phyloP scores from a whole-genome alignment of 2,797 vertebrate species.

The Bovichtus diacanthus region DNA sequence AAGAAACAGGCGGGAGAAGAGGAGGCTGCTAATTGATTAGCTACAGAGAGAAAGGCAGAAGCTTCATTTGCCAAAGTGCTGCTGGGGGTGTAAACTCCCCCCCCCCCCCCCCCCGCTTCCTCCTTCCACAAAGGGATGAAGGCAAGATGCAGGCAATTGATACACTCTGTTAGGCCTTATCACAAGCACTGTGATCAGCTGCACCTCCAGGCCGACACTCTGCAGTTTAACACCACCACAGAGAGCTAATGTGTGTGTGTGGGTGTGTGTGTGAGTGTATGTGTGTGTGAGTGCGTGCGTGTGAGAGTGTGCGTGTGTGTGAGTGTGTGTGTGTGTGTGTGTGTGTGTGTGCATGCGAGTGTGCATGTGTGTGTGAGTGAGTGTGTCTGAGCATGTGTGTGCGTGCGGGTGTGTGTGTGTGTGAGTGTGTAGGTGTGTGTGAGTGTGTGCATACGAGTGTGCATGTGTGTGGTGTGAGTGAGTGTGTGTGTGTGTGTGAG shows the following conservation, averaged over 20 bases:
- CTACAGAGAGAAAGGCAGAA: conserved; percentile 82
- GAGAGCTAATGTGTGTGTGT: conserved; percentile 80
- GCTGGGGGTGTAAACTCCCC: conserved; percentile 85
- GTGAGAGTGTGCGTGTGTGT: conserved; percentile 13
- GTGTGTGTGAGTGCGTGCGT: conserved; percentile 65
- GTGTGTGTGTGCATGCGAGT: no score
- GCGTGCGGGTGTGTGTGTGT: no score
- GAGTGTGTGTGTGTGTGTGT: no score
- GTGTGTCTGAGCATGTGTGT: no score
- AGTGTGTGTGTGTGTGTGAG: no score
- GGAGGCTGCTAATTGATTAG: conserved; percentile 90
- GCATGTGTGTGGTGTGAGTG: no score
- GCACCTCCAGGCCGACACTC: conserved; percentile 88
- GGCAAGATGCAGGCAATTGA: conserved; percentile 92
- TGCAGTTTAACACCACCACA: conserved; percentile 90
- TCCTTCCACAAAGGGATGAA: conserved; percentile 84
- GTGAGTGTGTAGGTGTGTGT: no score
- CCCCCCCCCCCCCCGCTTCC: conserved; percentile 79
- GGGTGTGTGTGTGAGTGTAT: conserved; percentile 52
- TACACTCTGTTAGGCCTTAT: conserved; percentile 92
- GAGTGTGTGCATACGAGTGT: no score
- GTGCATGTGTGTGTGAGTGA: neutral
- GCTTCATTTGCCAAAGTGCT: conserved; percentile 88
- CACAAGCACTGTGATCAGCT: conserved; percentile 87
- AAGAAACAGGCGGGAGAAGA: conserved; percentile 24